Evolutionary conservation across 2,797 vertebrate genomes (phyloP).

Genomic region (Catharus ustulatus): DNA sequence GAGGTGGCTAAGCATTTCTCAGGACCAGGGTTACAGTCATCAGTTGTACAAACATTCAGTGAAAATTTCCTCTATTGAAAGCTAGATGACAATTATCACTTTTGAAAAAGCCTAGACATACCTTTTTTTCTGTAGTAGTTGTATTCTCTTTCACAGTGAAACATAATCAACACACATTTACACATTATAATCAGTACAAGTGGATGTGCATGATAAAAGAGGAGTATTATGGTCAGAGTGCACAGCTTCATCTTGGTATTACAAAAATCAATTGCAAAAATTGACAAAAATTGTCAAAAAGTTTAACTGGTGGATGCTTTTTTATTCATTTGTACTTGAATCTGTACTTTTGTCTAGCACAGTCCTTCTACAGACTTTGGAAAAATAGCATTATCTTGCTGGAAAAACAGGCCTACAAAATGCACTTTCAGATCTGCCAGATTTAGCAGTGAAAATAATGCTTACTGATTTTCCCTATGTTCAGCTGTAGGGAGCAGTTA

Average conservation of each 20-base stretch:
- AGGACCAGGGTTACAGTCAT: background rate
- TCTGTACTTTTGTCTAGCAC: background rate
- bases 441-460: background rate
- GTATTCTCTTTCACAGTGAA: slow-evolving; percentile 41
- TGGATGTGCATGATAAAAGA: background rate
- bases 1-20: background rate
- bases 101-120: background rate
- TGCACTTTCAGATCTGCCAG: background rate
- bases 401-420: background rate
- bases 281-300: background rate
- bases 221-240: background rate
- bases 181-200: slow-evolving; percentile 70
- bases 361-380: background rate
- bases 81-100: background rate
- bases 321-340: background rate
- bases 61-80: background rate
- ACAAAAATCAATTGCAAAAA: background rate
- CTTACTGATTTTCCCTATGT: background rate
- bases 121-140: background rate
- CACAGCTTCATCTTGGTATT: background rate
- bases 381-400: background rate
- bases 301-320: background rate
- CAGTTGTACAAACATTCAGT: background rate
- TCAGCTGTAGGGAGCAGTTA: background rate
- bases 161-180: slow-evolving; percentile 73